A percentile compares a stretch with the other conserved stretches of the same genome.
Conservation (phyloP, 1,140 invertebrate genomes). For the Wasmannia auropunctata region DNA sequence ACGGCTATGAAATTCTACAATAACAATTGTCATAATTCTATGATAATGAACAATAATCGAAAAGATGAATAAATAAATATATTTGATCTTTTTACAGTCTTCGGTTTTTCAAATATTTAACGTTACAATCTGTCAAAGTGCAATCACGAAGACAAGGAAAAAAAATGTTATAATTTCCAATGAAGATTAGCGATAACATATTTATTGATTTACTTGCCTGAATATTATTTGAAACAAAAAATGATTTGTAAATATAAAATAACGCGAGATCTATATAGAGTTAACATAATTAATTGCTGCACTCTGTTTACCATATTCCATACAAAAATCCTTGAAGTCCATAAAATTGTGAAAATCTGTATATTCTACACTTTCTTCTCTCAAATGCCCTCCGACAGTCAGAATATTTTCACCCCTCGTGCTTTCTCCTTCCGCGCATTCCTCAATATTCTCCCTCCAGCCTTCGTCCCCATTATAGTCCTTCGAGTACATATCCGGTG, state of each 20-base stretch:
- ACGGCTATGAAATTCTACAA: not conserved
- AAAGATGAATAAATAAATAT: not conserved
- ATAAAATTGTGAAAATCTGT: no score
- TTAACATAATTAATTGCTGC: not conserved
- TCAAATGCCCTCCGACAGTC: slow-evolving; percentile 13
- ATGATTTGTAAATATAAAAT: not conserved
- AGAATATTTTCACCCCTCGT: slow-evolving; percentile 20
- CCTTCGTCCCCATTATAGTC: slow-evolving; percentile 77
- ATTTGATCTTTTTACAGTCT: no score
- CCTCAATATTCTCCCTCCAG: slow-evolving; percentile 60
- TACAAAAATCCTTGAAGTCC: not conserved
- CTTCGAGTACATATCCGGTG: slow-evolving; percentile 81
- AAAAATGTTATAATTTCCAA: not conserved
- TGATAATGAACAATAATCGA: no score
- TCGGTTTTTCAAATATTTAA: not conserved
- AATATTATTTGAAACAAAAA: not conserved
- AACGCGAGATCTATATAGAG: not conserved
- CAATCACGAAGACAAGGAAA: not conserved
- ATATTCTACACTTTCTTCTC: not conserved
- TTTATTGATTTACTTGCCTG: not conserved
- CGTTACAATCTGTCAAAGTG: not conserved
- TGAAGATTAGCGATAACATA: not conserved
- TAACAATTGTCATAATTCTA: no score
- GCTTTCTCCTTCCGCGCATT: slow-evolving; percentile 43
- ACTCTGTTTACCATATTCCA: not conserved